phyloP scores from a whole-genome alignment of 2,797 vertebrate genomes.

The Coranthus polyacanthus region DNA sequence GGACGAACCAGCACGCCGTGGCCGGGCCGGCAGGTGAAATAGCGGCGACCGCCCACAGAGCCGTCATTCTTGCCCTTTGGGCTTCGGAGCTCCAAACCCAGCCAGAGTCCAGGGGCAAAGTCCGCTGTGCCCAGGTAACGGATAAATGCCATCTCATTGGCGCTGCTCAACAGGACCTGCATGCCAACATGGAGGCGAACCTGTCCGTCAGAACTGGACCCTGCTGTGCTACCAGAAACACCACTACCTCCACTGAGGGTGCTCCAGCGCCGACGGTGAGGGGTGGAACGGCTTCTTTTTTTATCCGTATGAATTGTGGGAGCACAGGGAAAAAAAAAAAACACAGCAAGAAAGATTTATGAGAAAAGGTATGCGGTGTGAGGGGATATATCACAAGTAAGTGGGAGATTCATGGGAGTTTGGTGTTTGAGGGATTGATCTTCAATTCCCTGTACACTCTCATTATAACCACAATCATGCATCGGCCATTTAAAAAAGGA shows the following conservation, averaged over 20 bases:
- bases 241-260: conserved; percentile 66
- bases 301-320: conserved; percentile 8
- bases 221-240: conserved; percentile 31
- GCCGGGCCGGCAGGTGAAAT: conserved; percentile 91
- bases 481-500: conserved; percentile 60
- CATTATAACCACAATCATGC: conserved; percentile 69
- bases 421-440: conserved; percentile 59
- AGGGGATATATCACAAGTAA: conserved; percentile 43
- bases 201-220: conserved; percentile 62
- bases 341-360: conserved; percentile 42
- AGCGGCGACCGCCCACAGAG: conserved; percentile 89
- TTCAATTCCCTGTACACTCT: conserved; percentile 44
- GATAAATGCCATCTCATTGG: conserved; percentile 93
- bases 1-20: conserved; percentile 94
- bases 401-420: conserved; percentile 45
- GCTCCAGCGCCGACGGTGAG: conserved; percentile 90
- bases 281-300: conserved; percentile 84
- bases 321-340: conserved; percentile 7
- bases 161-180: conserved; percentile 94
- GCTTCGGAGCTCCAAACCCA: conserved; percentile 93
- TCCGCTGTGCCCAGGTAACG: conserved; percentile 92
- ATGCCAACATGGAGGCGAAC: conserved; percentile 91
- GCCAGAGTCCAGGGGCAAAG: conserved; percentile 93
- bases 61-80: conserved; percentile 95
- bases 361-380: conserved; percentile 35